Conservation (phyloP, 92 coral and sea anemone genomes). For the Ricordea florida region DNA sequence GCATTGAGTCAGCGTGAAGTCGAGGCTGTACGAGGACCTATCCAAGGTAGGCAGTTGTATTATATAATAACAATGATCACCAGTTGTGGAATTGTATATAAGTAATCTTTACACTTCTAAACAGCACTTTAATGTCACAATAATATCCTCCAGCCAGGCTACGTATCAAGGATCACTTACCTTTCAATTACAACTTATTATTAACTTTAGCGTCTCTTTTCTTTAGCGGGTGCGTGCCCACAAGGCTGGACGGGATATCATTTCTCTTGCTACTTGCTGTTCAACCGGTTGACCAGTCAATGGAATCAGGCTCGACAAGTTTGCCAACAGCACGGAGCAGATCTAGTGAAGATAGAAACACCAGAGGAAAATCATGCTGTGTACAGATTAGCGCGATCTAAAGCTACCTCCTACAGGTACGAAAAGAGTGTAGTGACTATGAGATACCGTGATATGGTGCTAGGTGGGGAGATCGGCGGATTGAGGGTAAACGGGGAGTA, state of each 20-base stretch:
- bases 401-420: slow-evolving; percentile 9
- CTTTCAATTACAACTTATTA: no score
- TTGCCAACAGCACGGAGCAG: slow-evolving; percentile 42
- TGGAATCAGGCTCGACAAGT: slow-evolving; percentile 44
- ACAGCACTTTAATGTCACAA: no score
- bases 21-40: slow-evolving; percentile 9
- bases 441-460: not conserved
- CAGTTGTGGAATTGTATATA: no score
- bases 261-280: slow-evolving; percentile 25
- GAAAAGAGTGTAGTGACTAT: not conserved
- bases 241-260: slow-evolving; percentile 55
- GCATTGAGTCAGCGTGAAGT: slow-evolving; percentile 35
- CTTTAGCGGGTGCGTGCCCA: slow-evolving; percentile 24
- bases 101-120: no score
- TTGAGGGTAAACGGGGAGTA: no score
- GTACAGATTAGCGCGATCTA: slow-evolving; percentile 13
- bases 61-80: no score
- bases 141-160: no score
- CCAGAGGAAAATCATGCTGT: slow-evolving; percentile 47
- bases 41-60: slow-evolving; percentile 24
- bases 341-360: slow-evolving; percentile 34
- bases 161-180: no score
- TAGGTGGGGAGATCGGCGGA: no score
- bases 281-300: slow-evolving; percentile 28
- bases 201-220: not conserved